A percentile compares a stretch with the other conserved stretches of the same genome.
These are phyloP conservation scores for Mus minutoides DNA, from an alignment of 2,797 vertebrate species.

Conservation along the genomic window DNA sequence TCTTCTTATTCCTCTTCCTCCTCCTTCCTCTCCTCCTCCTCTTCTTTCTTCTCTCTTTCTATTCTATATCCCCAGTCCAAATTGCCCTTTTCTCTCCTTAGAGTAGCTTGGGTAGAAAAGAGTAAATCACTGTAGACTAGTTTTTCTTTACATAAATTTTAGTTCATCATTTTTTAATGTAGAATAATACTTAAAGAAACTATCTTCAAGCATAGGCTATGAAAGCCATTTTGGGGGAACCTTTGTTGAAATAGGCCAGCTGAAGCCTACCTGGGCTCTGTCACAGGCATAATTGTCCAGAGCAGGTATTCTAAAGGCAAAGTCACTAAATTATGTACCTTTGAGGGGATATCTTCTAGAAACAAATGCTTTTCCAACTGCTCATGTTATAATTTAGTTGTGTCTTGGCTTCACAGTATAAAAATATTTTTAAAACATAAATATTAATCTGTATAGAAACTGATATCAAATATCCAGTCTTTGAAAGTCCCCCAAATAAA, in stretches of 20 bases:
- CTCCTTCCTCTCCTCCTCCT: fast-evolving
- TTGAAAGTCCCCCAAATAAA: conserved; percentile 66
- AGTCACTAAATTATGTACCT: conserved; percentile 79
- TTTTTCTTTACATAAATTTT: conserved; percentile 35
- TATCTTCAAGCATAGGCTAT: conserved; percentile 72
- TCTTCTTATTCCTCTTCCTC: neutral
- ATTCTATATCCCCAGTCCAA: neutral
- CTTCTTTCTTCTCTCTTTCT: neutral
- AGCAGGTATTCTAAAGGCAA: conserved; percentile 82
- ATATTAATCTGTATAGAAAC: conserved; percentile 71
- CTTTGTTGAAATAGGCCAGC: conserved; percentile 76
- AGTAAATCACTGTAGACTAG: neutral
- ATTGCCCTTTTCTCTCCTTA: neutral
- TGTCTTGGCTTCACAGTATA: conserved; percentile 62
- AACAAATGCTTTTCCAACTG: conserved; percentile 77
- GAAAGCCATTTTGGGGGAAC: conserved; percentile 62
- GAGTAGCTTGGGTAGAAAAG: neutral
- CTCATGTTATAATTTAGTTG: conserved; percentile 76
- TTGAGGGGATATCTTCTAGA: conserved; percentile 60
- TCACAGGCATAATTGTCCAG: conserved; percentile 77
- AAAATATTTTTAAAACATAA: conserved; percentile 71
- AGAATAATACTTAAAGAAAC: conserved; percentile 69
- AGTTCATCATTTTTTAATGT: conserved; percentile 22
- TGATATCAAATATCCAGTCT: conserved; percentile 57
- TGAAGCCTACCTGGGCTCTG: conserved; percentile 78